These are phyloP conservation scores for Ophion obscuratus DNA, from an alignment of 2,888 invertebrate genomes.

Conservation along the genomic window DNA sequence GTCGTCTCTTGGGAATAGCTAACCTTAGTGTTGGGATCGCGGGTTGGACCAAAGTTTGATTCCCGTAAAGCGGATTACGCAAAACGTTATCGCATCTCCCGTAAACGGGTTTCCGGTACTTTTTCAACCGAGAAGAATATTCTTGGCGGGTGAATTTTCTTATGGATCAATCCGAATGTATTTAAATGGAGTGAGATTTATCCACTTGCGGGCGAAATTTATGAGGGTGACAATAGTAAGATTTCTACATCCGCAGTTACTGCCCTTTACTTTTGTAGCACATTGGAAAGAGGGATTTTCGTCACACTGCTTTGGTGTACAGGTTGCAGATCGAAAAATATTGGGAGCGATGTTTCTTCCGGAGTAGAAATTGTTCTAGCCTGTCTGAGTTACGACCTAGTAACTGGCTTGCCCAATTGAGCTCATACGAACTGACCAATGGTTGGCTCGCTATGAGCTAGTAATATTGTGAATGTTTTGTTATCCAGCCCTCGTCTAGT, in stretches of 20 bases:
- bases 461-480: too few species aligned
- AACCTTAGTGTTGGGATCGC: constrained; percentile 6
- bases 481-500: too few species aligned
- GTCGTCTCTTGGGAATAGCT: constrained; percentile 13
- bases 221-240: neutral
- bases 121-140: neutral
- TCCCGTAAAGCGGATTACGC: constrained; percentile 28
- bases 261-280: too few species aligned
- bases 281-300: too few species aligned
- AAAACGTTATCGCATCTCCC: constrained; percentile 25
- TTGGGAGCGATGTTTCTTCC: too few species aligned
- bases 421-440: too few species aligned
- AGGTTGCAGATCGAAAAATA: too few species aligned
- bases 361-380: too few species aligned
- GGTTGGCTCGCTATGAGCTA: too few species aligned
- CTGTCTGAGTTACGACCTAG: too few species aligned
- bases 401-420: too few species aligned
- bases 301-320: too few species aligned
- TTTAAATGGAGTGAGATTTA: neutral
- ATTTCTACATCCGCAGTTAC: neutral
- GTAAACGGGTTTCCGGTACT: constrained; percentile 1
- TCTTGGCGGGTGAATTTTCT: neutral
- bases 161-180: neutral
- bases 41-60: constrained; percentile 25
- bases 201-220: neutral